Evolutionary conservation across 1,140 invertebrate species (phyloP).

Genomic region (Sipha flava): DNA sequence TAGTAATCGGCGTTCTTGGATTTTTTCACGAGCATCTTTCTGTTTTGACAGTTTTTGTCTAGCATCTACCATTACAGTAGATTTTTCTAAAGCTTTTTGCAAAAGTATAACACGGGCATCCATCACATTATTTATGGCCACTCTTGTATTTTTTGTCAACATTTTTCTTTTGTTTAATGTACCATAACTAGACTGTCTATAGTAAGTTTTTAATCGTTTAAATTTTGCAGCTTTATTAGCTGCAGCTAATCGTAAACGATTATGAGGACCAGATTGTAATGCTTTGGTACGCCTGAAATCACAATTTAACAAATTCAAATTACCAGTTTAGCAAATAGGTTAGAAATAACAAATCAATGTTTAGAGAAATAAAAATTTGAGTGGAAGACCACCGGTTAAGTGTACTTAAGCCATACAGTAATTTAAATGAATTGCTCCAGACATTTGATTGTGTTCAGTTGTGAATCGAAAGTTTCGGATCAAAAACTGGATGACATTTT

Average conservation of each 20-base stretch:
- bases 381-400: no score
- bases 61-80: background rate
- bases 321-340: no score
- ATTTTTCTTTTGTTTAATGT: background rate
- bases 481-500: no score
- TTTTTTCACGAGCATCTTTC: constrained; percentile 19
- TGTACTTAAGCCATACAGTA: no score
- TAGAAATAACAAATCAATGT: no score
- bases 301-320: background rate
- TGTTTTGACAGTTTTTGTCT: constrained; percentile 20
- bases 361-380: no score
- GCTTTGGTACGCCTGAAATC: background rate
- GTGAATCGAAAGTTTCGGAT: no score
- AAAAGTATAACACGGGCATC: constrained; percentile 10
- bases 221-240: constrained; percentile 1
- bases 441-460: background rate
- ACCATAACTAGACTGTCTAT: background rate
- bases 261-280: background rate
- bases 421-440: background rate
- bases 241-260: background rate
- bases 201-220: background rate
- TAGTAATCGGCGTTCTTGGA: background rate
- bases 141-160: background rate
- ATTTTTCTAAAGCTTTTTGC: background rate
- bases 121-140: background rate